These are phyloP conservation scores for Pseudopleuronectes americanus DNA, from an alignment of 2,797 vertebrate species.

Conservation along the genomic window DNA sequence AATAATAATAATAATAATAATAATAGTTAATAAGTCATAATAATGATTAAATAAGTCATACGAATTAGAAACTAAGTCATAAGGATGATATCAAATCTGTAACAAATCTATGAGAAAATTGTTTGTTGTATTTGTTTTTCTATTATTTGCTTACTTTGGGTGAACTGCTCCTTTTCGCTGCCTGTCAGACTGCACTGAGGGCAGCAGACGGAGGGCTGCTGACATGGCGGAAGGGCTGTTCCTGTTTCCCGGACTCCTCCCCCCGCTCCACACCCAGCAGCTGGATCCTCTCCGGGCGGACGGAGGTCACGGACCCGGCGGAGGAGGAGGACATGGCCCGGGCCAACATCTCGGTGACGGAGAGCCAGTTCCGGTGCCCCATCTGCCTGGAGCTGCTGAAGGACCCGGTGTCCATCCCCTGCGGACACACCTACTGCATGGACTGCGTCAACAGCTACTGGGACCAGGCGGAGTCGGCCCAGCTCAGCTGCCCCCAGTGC, in stretches of 20 bases:
- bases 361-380: conserved; percentile 83
- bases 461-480: conserved; percentile 70
- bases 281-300: neutral
- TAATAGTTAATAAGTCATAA: no score
- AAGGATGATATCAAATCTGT: no score
- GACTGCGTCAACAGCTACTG: conserved; percentile 82
- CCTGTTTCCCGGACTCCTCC: neutral
- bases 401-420: conserved; percentile 83
- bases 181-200: conserved; percentile 39
- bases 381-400: conserved; percentile 84
- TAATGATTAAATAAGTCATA: no score
- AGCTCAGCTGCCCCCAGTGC: conserved; percentile 83
- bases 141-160: neutral
- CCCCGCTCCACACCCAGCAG: conserved; percentile 34
- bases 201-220: rapidly evolving
- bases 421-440: conserved; percentile 88
- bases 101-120: no score
- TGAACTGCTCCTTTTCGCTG: neutral
- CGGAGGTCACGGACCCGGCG: neutral
- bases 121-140: no score
- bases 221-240: conserved; percentile 45
- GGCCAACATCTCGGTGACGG: conserved; percentile 78
- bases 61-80: no score
- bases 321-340: conserved; percentile 64
- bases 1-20: no score